These are phyloP conservation scores for Choreutis nemorana DNA, from an alignment of 2,888 invertebrate genomes.

Conservation along the genomic window DNA sequence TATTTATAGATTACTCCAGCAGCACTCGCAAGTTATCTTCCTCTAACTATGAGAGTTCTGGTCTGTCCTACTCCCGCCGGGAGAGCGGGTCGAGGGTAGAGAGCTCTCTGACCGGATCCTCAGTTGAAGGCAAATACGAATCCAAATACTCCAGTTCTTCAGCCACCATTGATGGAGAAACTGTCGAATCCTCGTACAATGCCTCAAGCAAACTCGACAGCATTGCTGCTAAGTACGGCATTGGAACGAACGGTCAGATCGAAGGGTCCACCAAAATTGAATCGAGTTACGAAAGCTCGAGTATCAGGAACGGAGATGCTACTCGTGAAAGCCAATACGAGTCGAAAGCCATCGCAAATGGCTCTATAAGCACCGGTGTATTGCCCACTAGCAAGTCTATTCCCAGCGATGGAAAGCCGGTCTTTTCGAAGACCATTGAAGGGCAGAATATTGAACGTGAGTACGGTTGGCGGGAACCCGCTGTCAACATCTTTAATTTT, in stretches of 20 bases:
- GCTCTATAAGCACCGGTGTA: conserved; percentile 28
- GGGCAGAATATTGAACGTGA: conserved; percentile 83
- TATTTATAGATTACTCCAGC: conserved; percentile 44
- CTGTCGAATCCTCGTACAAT: conserved; percentile 24
- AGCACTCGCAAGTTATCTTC: conserved; percentile 43
- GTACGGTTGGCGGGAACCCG: conserved; percentile 42
- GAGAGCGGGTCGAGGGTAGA: conserved; percentile 46
- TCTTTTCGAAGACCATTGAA: conserved; percentile 77
- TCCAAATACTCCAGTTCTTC: conserved; percentile 43
- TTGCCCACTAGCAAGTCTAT: conserved; percentile 32
- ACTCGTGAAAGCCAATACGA: conserved; percentile 37
- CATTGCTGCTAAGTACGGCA: conserved; percentile 20
- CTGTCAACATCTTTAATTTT: too few species aligned
- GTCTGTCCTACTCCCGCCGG: conserved; percentile 34
- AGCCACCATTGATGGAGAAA: conserved; percentile 17
- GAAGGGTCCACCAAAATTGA: conserved; percentile 28
- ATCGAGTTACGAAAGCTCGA: conserved; percentile 15
- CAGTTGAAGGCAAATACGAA: conserved; percentile 44
- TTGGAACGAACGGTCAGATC: conserved; percentile 22
- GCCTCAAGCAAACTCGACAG: conserved; percentile 18
- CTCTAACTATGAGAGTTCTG: conserved; percentile 32
- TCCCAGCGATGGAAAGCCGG: conserved; percentile 69
- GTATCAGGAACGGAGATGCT: conserved; percentile 28
- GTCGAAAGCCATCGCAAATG: conserved; percentile 38
- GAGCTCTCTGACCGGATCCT: conserved; percentile 30